Percentiles rank a stretch among this genome's conserved stretches.
phyloP scores from a whole-genome alignment of 2,113 vertebrate species.

The Pagrus major region DNA sequence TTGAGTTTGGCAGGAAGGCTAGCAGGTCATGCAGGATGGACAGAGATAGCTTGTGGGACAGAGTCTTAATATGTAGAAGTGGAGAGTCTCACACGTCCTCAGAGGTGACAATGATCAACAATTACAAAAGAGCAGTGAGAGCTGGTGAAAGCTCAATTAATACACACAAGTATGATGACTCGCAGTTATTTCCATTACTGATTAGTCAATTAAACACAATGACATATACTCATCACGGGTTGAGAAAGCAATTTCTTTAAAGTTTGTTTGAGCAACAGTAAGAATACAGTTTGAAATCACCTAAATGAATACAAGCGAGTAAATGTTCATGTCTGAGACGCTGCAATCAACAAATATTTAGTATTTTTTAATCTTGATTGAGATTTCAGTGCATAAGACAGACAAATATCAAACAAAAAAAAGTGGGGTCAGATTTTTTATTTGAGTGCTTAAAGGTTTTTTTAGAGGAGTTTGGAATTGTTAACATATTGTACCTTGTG shows the following conservation, averaged over 20 bases:
- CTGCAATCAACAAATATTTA: not conserved
- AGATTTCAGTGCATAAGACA: too few relatives aligned
- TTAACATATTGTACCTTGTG: too few relatives aligned
- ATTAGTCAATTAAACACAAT: not conserved
- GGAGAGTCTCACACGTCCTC: conserved; percentile 8
- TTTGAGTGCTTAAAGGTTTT: too few relatives aligned
- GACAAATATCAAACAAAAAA: too few relatives aligned
- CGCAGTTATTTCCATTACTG: not conserved
- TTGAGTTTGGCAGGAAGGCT: conserved; percentile 46
- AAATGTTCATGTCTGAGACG: not conserved
- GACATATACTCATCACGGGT: conserved; percentile 3
- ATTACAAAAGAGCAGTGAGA: not conserved
- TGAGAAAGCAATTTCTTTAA: not conserved
- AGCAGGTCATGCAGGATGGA: conserved; percentile 50
- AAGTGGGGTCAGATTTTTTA: too few relatives aligned
- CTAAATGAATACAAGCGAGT: conserved; percentile 8
- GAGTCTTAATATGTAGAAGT: not conserved
- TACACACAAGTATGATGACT: not conserved
- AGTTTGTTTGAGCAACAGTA: not conserved
- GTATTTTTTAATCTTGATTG: too few relatives aligned
- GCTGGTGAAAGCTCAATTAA: conserved; percentile 5
- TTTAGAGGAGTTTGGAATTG: too few relatives aligned
- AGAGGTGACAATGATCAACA: not conserved
- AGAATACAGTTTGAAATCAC: not conserved
- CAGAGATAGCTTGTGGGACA: conserved; percentile 43